These are phyloP conservation scores for Palythoa heliodiscus DNA, from an alignment of 92 coral and sea anemone genomes.

Conservation along the genomic window DNA sequence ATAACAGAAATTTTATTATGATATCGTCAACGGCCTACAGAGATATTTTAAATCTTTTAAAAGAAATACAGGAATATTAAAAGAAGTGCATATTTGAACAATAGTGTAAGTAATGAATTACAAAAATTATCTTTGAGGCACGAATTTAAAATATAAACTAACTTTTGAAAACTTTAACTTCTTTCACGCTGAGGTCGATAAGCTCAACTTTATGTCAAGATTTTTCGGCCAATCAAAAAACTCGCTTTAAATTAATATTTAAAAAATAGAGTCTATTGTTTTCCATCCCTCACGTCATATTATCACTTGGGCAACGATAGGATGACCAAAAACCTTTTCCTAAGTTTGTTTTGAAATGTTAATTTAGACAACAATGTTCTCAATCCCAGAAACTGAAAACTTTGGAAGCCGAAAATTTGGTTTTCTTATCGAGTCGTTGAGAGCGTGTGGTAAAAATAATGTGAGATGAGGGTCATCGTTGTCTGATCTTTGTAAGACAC, in stretches of 20 bases:
- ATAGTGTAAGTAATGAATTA: neutral
- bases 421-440: neutral
- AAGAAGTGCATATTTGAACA: neutral
- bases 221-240: neutral
- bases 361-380: neutral
- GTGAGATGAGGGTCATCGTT: neutral
- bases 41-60: too few species aligned
- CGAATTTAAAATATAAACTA: neutral
- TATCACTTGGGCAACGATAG: neutral
- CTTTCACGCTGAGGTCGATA: constrained; percentile 19
- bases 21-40: too few species aligned
- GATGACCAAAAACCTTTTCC: neutral
- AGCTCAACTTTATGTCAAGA: constrained; percentile 2
- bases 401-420: neutral
- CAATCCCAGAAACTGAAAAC: neutral
- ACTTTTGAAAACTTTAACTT: neutral
- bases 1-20: too few species aligned
- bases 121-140: neutral
- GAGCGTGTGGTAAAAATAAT: neutral
- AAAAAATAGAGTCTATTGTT: neutral
- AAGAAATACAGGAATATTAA: too few species aligned
- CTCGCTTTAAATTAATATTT: neutral
- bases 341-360: neutral
- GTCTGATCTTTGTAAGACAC: neutral
- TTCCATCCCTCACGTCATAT: neutral